Evolutionary conservation across 2,888 invertebrate species (phyloP), one percentile per base, ranked within the genome.

Genomic region (Andrena bicolor): DNA sequence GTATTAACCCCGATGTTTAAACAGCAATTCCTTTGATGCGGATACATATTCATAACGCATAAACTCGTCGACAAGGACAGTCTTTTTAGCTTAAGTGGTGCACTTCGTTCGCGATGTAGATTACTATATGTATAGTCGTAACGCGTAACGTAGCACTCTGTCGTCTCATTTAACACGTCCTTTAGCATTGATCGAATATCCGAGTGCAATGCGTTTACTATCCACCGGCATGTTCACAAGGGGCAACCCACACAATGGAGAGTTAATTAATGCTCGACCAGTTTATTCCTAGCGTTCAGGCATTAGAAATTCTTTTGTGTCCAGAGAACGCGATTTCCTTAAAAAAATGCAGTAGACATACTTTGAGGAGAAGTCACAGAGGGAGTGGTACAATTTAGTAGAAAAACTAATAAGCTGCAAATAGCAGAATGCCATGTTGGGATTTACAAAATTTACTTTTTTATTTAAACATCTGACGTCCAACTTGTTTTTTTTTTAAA

Each of bases 1-100:
- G 20, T 8, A 28, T 53, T 23, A 51, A 30, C 49, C 48, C 35
- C 13, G 51, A 35, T 66, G 28, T 83, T 82, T 82, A 78, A 83
- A 65, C 75, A 73, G 53, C 61, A 65, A 73, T 73, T 76, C 65
- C 35, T 72, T 64, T 63, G 53, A 72, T 49, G 78, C n/a, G 56
- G 64, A 76, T 83, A 79, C 83, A 83, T 83, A 79, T 83, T 83
- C 83, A 69, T 73, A 83, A 71, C 64, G 82, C 75, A 76, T 76
- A 83, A 68, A 78, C 68, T 72, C 76, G 75, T 28, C 78, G 83
- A 83, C 83, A 83, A 83, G 83, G 83, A 72, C 83, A 51, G 79
- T 76, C 83, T 83, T 74, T 79, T 83, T 76, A 70, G 68, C 83
- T 79, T 83, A 83, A 83, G 83, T 83, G 83, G 79, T 83, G 69